phyloP scores from a whole-genome alignment of 2,113 vertebrate genomes.

The Marmota flaviventris region DNA sequence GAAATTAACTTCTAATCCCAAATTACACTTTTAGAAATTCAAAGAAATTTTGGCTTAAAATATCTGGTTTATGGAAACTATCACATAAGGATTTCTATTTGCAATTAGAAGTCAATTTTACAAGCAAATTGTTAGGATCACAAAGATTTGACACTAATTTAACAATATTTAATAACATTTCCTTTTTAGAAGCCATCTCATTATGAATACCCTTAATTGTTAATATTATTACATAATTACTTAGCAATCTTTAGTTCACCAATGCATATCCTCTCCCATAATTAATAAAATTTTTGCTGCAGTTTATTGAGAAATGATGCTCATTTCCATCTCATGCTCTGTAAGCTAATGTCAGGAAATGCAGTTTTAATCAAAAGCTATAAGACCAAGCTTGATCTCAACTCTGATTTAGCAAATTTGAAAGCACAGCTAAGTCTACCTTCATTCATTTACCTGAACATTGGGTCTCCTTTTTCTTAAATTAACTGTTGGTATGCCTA shows the following conservation, averaged over 20 bases:
- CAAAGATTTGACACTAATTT: constrained; percentile 18
- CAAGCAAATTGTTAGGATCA: constrained; percentile 31
- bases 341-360: constrained; percentile 82
- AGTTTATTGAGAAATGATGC: constrained; percentile 81
- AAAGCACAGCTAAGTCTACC: constrained; percentile 78
- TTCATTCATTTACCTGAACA: constrained; percentile 89
- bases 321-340: constrained; percentile 87
- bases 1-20: background rate
- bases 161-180: constrained; percentile 18
- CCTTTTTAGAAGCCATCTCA: constrained; percentile 9
- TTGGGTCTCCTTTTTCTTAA: constrained; percentile 90
- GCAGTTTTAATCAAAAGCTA: constrained; percentile 78
- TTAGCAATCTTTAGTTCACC: constrained; percentile 85
- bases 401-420: constrained; percentile 81
- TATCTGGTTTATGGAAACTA: background rate
- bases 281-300: constrained; percentile 78
- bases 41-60: background rate
- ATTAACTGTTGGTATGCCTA: constrained; percentile 91
- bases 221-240: constrained; percentile 61
- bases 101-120: constrained; percentile 38
- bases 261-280: constrained; percentile 74
- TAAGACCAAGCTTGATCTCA: constrained; percentile 81
- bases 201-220: constrained; percentile 57
- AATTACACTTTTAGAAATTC: background rate
- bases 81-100: constrained; percentile 14